Base-by-base conservation (phyloP, 2,797 vertebrate species). In the Saxicola maurus region DNA sequence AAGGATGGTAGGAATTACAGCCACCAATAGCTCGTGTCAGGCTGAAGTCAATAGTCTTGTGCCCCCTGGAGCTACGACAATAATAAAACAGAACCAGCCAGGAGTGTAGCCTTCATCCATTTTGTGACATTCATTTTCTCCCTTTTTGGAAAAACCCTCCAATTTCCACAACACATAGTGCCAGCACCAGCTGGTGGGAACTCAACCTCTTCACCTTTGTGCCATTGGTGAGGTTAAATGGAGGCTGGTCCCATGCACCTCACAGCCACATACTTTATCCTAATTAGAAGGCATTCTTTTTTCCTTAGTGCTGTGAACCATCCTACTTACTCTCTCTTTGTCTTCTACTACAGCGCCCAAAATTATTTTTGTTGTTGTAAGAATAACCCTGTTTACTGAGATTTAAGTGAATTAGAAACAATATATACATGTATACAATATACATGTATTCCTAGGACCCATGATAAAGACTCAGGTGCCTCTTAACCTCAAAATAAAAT, bases 221-320 rank as follows among this genome's bases (percentile, higher is more conserved):
- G 59, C 59, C 3, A 0, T 4, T 49, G 49, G 15, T 4, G 10
- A 86, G 19, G 11, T 51, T 60, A 48, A 62, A 76, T 0, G 3
- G n/a, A 51, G 13, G n/a, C 38, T 17, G 17, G 5, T 38, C 5
- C 40, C 14, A 19, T 7, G 0, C 2, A 5, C 19, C 17, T 48
- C 33, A 31, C 43, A 55, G 48, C 11, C 10, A 7, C 2, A 1
- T 23, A 17, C 40, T 59, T 69, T 42, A 46, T 46, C 30, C 35
- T 69, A 31, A 64, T 55, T 35, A 76, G 30, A 66, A 84, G 30
- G 5, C 13, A 37, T 40, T n/a, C 10, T 4, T 10, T 61, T 74
- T 69, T 52, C 33, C 21, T 66, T 49, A 33, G n/a, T 19, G 42
- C 7, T 27, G 3, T 51, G 20, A 86, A 65, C 14, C n/a, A 13